phyloP scores from a whole-genome alignment of 2,113 vertebrate genomes.

The Siphamia tubifer region DNA sequence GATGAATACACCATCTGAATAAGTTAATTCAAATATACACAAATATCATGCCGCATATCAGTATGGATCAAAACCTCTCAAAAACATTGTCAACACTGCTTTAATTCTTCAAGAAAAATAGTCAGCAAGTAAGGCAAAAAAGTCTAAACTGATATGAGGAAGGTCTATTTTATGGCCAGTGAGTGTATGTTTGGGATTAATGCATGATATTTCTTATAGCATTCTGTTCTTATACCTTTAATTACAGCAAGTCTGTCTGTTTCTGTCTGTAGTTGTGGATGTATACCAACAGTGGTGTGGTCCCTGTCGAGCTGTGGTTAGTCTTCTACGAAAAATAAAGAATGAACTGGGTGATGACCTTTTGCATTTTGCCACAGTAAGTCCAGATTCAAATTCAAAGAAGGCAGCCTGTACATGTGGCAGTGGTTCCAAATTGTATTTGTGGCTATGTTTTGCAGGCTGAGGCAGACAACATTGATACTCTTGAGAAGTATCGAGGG shows the following conservation, averaged over 20 bases:
- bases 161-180: too few species aligned
- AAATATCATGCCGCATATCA: too few species aligned
- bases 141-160: too few species aligned
- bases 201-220: neutral
- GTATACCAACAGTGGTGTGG: constrained; percentile 94
- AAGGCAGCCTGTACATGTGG: neutral
- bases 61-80: too few species aligned
- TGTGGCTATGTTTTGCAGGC: constrained; percentile 77
- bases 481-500: constrained; percentile 87
- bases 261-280: constrained; percentile 83
- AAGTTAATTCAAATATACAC: too few species aligned
- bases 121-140: too few species aligned
- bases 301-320: constrained; percentile 88
- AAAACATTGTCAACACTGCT: too few species aligned
- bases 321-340: constrained; percentile 91
- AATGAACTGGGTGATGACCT: constrained; percentile 85
- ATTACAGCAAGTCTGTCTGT: neutral
- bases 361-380: constrained; percentile 92
- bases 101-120: too few species aligned
- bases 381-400: constrained; percentile 15
- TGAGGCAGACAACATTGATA: constrained; percentile 88
- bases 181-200: too few species aligned
- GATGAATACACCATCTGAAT: too few species aligned
- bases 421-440: neutral
- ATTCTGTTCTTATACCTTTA: neutral